Conservation (phyloP, 1,140 invertebrate genomes). For the Drosophila kepulauana region DNA sequence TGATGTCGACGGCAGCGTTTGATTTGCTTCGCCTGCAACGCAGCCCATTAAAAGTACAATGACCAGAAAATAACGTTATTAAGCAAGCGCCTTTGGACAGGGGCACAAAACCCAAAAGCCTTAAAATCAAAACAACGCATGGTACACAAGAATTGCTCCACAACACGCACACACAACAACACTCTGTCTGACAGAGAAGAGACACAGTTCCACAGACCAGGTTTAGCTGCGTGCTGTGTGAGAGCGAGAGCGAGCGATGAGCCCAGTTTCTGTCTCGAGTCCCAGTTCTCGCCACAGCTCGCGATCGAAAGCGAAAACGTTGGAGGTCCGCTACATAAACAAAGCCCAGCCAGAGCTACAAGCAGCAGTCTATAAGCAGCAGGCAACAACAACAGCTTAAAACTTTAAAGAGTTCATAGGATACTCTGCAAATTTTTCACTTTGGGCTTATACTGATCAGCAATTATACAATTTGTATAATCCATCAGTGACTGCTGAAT, state of each 20-base stretch:
- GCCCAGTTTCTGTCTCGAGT: constrained; percentile 24
- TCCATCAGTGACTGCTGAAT: too few species aligned
- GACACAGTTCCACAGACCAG: constrained; percentile 8
- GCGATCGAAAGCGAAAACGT: constrained; percentile 78
- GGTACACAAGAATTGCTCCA: constrained; percentile 67
- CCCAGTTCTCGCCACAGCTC: constrained; percentile 22
- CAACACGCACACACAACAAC: constrained; percentile 43
- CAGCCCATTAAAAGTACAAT: constrained; percentile 83
- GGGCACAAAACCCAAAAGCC: constrained; percentile 45
- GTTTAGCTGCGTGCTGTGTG: background rate
- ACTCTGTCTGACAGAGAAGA: constrained; percentile 13
- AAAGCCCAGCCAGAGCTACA: constrained; percentile 27
- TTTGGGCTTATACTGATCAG: too few species aligned
- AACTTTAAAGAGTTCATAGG: background rate
- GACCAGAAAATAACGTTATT: constrained; percentile 84
- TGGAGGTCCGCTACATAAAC: constrained; percentile 66
- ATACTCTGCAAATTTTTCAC: constrained; percentile 12
- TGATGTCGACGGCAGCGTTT: constrained; percentile 52
- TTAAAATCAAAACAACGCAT: constrained; percentile 74
- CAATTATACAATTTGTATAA: too few species aligned
- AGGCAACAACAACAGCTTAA: background rate
- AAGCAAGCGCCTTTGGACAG: constrained; percentile 59
- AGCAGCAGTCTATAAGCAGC: background rate
- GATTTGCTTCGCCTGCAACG: constrained; percentile 67
- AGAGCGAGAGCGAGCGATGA: background rate